Conservation (phyloP, 2,888 invertebrate genomes). For the Pomacea canaliculata region DNA sequence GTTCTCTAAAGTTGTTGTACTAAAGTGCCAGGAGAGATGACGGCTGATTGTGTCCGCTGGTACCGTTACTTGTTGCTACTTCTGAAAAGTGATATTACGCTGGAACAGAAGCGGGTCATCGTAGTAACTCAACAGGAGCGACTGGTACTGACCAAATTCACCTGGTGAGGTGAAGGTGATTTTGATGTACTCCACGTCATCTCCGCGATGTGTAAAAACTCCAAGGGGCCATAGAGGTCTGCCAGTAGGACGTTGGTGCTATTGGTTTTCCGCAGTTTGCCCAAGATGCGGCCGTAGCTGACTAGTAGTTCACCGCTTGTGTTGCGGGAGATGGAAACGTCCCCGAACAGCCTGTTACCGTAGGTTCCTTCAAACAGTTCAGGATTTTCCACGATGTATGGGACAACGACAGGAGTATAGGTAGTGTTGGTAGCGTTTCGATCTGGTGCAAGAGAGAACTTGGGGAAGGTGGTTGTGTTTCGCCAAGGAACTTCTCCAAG, state of each 20-base stretch:
- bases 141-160: constrained; percentile 2
- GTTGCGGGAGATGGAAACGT: constrained; percentile 13
- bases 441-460: neutral
- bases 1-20: no score
- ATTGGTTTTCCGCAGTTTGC: neutral
- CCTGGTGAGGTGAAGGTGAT: constrained; percentile 3
- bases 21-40: no score
- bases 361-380: constrained; percentile 31
- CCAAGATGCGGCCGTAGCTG: constrained; percentile 1
- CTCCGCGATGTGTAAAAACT: neutral
- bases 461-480: neutral
- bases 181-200: neutral
- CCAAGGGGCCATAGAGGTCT: neutral
- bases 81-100: neutral
- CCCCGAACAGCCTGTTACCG: constrained; percentile 31
- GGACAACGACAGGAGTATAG: neutral
- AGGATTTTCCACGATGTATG: neutral
- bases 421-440: neutral
- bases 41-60: no score
- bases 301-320: neutral
- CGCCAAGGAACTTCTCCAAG: constrained; percentile 32
- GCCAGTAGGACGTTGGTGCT: neutral
- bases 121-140: neutral
- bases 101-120: neutral
- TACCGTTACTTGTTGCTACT: no score